These are phyloP conservation scores for Tachypleus tridentatus DNA, from an alignment of 1,140 invertebrate genomes.

Conservation along the genomic window DNA sequence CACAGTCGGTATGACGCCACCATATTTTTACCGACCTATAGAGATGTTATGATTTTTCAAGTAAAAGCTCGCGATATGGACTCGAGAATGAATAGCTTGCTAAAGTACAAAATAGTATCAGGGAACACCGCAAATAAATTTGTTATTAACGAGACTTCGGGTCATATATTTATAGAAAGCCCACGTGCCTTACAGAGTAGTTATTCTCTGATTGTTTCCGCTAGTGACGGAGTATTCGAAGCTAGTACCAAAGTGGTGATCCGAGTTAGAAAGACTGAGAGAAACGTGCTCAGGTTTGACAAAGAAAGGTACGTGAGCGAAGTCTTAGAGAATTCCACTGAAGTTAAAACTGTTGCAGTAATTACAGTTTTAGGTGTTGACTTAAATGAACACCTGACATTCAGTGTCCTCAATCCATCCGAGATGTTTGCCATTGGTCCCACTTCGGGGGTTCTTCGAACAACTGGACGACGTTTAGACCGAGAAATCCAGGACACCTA, in stretches of 20 bases:
- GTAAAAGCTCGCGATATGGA: conserved; percentile 63
- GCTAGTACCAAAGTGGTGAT: conserved; percentile 38
- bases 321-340: conserved; percentile 72
- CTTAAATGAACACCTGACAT: conserved; percentile 77
- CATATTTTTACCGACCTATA: conserved; percentile 53
- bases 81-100: conserved; percentile 35
- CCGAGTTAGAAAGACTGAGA: conserved; percentile 53
- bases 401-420: conserved; percentile 76
- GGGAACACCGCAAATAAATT: conserved; percentile 70
- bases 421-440: conserved; percentile 76
- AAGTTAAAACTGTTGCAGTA: conserved; percentile 60
- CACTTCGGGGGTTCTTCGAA: conserved; percentile 74
- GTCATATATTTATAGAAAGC: conserved; percentile 53
- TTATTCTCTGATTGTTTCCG: conserved; percentile 37
- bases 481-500: conserved; percentile 68
- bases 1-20: conserved; percentile 57
- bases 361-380: conserved; percentile 73
- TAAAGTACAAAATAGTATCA: conserved; percentile 65
- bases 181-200: conserved; percentile 35
- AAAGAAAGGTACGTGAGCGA: conserved; percentile 62
- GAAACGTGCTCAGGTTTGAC: conserved; percentile 66
- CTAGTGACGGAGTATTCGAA: conserved; percentile 44
- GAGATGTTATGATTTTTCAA: conserved; percentile 36
- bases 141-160: conserved; percentile 55
- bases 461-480: conserved; percentile 62